Evolutionary conservation across 2,888 invertebrate genomes (phyloP).

Genomic region (Rhimphoctona megacephalus): DNA sequence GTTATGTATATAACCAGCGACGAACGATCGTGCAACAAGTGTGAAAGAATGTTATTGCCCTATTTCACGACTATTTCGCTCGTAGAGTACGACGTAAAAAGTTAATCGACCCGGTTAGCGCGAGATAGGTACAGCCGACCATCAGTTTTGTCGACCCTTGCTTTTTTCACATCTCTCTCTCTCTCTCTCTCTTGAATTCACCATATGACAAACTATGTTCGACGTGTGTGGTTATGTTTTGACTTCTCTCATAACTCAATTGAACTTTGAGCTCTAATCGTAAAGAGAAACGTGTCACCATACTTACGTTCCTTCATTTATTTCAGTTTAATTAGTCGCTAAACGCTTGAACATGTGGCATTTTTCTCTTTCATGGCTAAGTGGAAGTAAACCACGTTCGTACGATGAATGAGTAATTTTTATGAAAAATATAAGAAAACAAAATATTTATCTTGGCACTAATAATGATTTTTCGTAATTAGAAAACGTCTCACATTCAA

Average conservation of each 20-base stretch:
- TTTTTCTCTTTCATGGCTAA: not conserved
- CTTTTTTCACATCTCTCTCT: conserved; percentile 54
- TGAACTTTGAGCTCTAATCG: not conserved
- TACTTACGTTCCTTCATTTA: not conserved
- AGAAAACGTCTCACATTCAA: too few species aligned
- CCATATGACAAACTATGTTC: conserved; percentile 17
- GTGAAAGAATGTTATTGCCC: conserved; percentile 79
- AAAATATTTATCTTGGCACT: too few species aligned
- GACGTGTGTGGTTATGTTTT: conserved; percentile 8
- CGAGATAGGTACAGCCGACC: conserved; percentile 55
- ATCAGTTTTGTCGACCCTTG: conserved; percentile 65
- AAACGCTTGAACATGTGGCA: not conserved
- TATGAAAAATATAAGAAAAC: not conserved
- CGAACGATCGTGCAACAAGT: conserved; percentile 78
- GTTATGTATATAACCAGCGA: conserved; percentile 69
- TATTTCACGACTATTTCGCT: conserved; percentile 78
- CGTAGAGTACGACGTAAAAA: conserved; percentile 76
- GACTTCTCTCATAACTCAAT: not conserved
- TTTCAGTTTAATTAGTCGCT: not conserved
- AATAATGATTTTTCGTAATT: too few species aligned
- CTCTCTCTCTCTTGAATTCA: conserved; percentile 33
- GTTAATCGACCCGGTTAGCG: conserved; percentile 73
- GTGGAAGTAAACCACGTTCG: not conserved
- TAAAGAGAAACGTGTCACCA: not conserved
- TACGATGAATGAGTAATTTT: not conserved